Percentiles rank a stretch among this genome's conserved stretches.
phyloP scores from a whole-genome alignment of 2,888 invertebrate genomes.

The Galerucella pusilla region DNA sequence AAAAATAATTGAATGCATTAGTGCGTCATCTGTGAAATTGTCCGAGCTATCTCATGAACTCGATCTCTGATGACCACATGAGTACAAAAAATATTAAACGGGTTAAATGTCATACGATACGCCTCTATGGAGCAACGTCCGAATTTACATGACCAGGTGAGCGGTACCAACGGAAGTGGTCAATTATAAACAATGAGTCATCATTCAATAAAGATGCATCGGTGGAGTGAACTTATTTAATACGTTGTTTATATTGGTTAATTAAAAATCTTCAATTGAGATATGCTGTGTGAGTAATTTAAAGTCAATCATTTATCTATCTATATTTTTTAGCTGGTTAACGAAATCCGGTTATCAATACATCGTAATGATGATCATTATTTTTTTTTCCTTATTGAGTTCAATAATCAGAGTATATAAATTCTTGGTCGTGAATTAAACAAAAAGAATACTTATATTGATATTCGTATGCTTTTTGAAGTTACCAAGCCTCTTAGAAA shows the following conservation, averaged over 20 bases:
- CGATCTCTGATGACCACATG: constrained; percentile 21
- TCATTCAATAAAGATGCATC: constrained; percentile 42
- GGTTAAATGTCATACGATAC: constrained; percentile 26
- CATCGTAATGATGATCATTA: neutral
- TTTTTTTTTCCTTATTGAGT: too few relatives aligned
- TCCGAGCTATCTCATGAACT: constrained; percentile 15
- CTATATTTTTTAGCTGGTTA: neutral
- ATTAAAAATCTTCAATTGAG: constrained; percentile 9
- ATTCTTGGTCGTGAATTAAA: too few relatives aligned
- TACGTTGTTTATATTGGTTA: constrained; percentile 20
- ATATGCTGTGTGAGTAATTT: neutral
- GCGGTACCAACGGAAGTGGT: constrained; percentile 56
- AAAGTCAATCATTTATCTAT: neutral
- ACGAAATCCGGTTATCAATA: neutral
- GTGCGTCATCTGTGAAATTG: constrained; percentile 30
- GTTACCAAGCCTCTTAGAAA: neutral
- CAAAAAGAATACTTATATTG: too few relatives aligned
- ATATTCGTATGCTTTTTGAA: too few relatives aligned
- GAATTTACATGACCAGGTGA: constrained; percentile 56
- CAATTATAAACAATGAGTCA: constrained; percentile 59
- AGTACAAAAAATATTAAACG: constrained; percentile 22
- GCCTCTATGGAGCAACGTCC: constrained; percentile 29
- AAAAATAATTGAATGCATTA: constrained; percentile 5
- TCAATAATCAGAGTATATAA: too few relatives aligned
- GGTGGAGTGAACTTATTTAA: constrained; percentile 27